A percentile compares a stretch with the other conserved stretches of the same genome.
Evolutionary conservation across 1,140 invertebrate species (phyloP).

Genomic region (Drosophila malerkotliana): DNA sequence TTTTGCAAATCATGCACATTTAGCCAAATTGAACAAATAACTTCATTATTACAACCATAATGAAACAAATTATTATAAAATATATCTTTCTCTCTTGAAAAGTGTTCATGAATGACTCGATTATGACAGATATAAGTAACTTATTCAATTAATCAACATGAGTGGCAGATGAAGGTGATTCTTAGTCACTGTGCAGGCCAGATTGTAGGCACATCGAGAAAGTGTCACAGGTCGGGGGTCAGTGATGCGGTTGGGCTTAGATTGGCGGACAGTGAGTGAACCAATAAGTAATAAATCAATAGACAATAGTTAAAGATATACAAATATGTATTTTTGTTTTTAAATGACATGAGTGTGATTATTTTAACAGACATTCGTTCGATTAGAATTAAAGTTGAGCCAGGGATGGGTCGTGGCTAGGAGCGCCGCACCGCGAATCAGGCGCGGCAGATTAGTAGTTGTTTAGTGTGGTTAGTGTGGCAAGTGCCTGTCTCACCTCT

Average conservation of each 20-base stretch:
- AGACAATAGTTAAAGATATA: conserved; percentile 66
- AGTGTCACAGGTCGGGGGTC: neutral
- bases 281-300: conserved; percentile 66
- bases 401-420: conserved; percentile 37
- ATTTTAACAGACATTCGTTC: conserved; percentile 71
- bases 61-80: neutral
- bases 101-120: no score
- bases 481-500: conserved; percentile 83
- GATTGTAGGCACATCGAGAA: neutral
- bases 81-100: neutral
- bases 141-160: neutral
- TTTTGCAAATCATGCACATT: no score
- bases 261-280: conserved; percentile 32
- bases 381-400: conserved; percentile 62
- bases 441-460: conserved; percentile 66
- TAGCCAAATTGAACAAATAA: no score
- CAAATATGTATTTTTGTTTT: conserved; percentile 64
- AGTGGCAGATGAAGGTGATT: no score
- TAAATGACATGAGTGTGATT: conserved; percentile 73
- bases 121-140: no score
- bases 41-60: no score
- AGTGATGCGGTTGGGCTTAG: conserved; percentile 12
- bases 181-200: neutral
- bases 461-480: conserved; percentile 77
- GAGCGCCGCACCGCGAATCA: conserved; percentile 34